A percentile compares a stretch with the other conserved stretches of the same genome.
Evolutionary conservation across 2,888 invertebrate species (phyloP).

Genomic region (Augochlorella aurata): DNA sequence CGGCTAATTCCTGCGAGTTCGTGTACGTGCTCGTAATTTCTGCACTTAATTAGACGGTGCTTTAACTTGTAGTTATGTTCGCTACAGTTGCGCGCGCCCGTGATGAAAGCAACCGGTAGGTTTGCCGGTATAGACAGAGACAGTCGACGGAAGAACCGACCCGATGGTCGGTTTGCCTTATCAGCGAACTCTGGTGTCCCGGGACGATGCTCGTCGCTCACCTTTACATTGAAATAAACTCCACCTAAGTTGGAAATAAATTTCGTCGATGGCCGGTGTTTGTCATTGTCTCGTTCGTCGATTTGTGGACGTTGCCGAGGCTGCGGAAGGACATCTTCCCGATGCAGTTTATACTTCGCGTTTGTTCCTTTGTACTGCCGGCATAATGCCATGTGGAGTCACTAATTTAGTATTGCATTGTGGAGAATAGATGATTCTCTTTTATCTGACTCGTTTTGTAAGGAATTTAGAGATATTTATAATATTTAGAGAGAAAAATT

Average conservation of each 20-base stretch:
- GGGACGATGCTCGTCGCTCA: conserved; percentile 20
- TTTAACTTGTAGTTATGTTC: conserved; percentile 33
- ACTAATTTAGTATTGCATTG: too few species aligned
- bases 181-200: conserved; percentile 21
- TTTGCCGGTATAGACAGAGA: conserved; percentile 43
- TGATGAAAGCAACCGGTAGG: conserved; percentile 53
- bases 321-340: not conserved
- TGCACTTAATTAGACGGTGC: conserved; percentile 51
- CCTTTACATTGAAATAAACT: conserved; percentile 59
- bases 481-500: too few species aligned
- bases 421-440: too few species aligned
- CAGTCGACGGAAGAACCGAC: conserved; percentile 18
- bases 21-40: conserved; percentile 43
- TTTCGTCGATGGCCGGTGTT: conserved; percentile 38
- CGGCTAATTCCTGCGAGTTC: conserved; percentile 48
- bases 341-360: not conserved
- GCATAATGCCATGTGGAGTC: too few species aligned
- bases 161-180: conserved; percentile 34
- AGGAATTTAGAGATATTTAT: too few species aligned
- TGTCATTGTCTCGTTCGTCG: conserved; percentile 31
- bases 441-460: too few species aligned
- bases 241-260: conserved; percentile 57
- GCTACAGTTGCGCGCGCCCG: conserved; percentile 30
- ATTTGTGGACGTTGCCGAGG: not conserved
- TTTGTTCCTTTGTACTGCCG: not conserved